phyloP scores from a whole-genome alignment of 2,797 vertebrate genomes.

The Allenopithecus nigroviridis region DNA sequence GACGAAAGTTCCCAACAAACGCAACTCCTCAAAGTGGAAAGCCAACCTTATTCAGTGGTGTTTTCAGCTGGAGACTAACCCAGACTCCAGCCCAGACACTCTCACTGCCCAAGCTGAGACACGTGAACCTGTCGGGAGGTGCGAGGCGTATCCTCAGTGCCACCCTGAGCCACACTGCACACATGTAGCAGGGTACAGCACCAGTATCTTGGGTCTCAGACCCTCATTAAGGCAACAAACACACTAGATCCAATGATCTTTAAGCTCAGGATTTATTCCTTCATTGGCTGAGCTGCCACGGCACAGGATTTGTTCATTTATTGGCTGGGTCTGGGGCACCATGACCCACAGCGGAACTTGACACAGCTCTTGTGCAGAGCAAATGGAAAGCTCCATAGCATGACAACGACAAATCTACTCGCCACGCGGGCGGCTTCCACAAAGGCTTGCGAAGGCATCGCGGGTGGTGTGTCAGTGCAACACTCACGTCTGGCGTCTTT shows the following conservation, averaged over 20 bases:
- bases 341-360: neutral
- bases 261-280: neutral
- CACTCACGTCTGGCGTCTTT: neutral
- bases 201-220: neutral
- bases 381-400: neutral
- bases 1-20: neutral
- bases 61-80: neutral
- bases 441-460: neutral
- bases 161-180: neutral
- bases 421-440: neutral
- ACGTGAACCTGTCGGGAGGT: neutral
- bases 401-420: neutral
- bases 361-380: neutral
- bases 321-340: neutral
- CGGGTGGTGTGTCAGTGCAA: fast-evolving
- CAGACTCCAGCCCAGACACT: neutral
- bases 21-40: neutral
- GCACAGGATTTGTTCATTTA: neutral
- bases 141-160: neutral
- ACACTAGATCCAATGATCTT: neutral
- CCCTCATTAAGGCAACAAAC: neutral
- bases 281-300: neutral
- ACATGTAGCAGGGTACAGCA: neutral
- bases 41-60: neutral
- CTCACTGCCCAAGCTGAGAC: neutral